These are phyloP conservation scores for Erynnis tages DNA, from an alignment of 2,888 invertebrate species.

Conservation along the genomic window DNA sequence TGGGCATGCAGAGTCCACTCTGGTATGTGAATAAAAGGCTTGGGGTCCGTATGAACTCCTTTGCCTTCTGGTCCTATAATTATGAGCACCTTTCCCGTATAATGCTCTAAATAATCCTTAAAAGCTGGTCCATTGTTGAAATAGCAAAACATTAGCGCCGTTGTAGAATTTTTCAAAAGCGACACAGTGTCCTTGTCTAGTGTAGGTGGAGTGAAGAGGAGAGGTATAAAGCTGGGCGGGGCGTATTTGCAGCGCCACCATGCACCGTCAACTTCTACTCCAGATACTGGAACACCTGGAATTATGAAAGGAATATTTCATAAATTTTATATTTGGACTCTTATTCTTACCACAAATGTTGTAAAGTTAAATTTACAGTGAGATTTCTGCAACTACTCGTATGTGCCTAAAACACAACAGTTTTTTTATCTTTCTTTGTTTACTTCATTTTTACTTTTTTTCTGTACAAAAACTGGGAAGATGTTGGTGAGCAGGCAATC, in stretches of 20 bases:
- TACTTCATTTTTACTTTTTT: no score
- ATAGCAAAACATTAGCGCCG: constrained; percentile 89
- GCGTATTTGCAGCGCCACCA: constrained; percentile 92
- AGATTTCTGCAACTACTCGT: no score
- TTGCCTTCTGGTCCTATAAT: constrained; percentile 87
- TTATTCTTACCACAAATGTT: no score
- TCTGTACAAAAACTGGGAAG: no score
- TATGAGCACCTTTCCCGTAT: constrained; percentile 84
- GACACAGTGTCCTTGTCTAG: constrained; percentile 57
- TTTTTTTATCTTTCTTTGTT: no score
- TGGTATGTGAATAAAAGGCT: constrained; percentile 82
- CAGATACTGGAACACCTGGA: constrained; percentile 83
- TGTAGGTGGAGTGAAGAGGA: constrained; percentile 75
- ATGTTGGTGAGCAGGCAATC: no score
- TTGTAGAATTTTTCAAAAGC: constrained; percentile 59
- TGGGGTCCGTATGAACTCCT: constrained; percentile 86
- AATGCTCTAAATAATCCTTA: constrained; percentile 83
- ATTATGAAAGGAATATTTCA: constrained; percentile 26
- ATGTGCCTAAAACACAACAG: no score
- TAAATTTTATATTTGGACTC: no score
- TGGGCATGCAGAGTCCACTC: constrained; percentile 81
- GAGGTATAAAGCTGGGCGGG: constrained; percentile 85
- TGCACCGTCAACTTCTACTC: constrained; percentile 88
- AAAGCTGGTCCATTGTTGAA: constrained; percentile 89
- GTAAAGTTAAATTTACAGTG: no score